These are phyloP conservation scores for Thalassoma bifasciatum DNA, from an alignment of 2,113 vertebrate species.

Conservation along the genomic window DNA sequence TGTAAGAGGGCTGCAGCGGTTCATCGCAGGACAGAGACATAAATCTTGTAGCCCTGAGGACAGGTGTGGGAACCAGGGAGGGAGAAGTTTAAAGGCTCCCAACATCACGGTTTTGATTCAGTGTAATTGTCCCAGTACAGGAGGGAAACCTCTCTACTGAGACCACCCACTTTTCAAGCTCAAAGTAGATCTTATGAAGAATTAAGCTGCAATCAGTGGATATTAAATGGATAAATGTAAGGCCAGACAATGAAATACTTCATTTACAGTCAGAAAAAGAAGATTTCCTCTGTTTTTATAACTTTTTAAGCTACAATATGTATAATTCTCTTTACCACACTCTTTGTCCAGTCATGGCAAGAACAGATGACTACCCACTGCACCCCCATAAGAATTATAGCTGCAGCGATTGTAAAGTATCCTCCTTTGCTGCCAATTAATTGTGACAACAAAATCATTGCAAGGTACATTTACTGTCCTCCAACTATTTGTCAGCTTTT, in stretches of 20 bases:
- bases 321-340: not conserved
- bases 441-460: not conserved
- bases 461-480: no score
- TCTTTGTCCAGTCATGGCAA: not conserved
- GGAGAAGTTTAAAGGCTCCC: constrained; percentile 64
- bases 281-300: not conserved
- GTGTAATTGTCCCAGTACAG: constrained; percentile 74
- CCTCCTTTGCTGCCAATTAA: not conserved
- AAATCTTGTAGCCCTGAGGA: constrained; percentile 76
- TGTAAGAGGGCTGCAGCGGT: constrained; percentile 45
- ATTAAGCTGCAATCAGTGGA: constrained; percentile 17
- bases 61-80: constrained; percentile 60
- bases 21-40: constrained; percentile 71
- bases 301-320: not conserved
- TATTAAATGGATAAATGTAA: not conserved
- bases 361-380: not conserved
- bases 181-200: constrained; percentile 23
- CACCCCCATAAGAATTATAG: constrained; percentile 21
- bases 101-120: constrained; percentile 67
- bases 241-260: not conserved
- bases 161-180: constrained; percentile 32
- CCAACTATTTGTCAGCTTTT: no score
- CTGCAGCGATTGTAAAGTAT: constrained; percentile 14
- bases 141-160: constrained; percentile 52
- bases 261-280: not conserved